phyloP scores from a whole-genome alignment of 2,113 vertebrate genomes.

The Monopterus albus region DNA sequence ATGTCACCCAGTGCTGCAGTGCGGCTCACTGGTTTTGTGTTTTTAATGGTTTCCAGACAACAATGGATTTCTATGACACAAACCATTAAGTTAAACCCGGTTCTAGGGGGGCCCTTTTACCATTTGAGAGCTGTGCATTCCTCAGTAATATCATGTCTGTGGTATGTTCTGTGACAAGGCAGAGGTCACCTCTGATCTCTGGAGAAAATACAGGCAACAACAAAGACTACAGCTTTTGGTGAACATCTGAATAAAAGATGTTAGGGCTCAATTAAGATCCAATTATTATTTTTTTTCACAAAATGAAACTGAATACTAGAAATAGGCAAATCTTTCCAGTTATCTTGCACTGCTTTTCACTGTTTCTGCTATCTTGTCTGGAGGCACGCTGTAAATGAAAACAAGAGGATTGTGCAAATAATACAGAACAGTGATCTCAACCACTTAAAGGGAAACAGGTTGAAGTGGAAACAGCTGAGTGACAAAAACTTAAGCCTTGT shows the following conservation, averaged over 20 bases:
- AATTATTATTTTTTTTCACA: no score
- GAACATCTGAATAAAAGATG: slow-evolving; percentile 42
- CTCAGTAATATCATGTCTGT: no score
- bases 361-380: background rate
- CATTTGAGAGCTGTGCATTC: no score
- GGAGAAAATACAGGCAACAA: slow-evolving; percentile 41
- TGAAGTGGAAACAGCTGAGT: slow-evolving; percentile 6
- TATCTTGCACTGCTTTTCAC: no score
- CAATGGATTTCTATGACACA: no score
- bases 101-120: no score
- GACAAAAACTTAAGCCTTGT: slow-evolving; percentile 2
- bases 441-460: slow-evolving; percentile 12
- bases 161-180: no score
- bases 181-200: slow-evolving; percentile 49
- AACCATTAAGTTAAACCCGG: no score
- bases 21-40: no score
- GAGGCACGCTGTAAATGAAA: slow-evolving; percentile 1
- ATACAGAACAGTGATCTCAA: slow-evolving; percentile 14
- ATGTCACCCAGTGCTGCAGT: no score
- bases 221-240: background rate
- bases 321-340: background rate
- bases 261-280: background rate
- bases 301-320: no score
- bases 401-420: background rate
- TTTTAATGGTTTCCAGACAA: no score